Evolutionary conservation across 2,113 vertebrate genomes (phyloP), one percentile per base, ranked within the genome.

Genomic region (Oxyruncus cristatus): DNA sequence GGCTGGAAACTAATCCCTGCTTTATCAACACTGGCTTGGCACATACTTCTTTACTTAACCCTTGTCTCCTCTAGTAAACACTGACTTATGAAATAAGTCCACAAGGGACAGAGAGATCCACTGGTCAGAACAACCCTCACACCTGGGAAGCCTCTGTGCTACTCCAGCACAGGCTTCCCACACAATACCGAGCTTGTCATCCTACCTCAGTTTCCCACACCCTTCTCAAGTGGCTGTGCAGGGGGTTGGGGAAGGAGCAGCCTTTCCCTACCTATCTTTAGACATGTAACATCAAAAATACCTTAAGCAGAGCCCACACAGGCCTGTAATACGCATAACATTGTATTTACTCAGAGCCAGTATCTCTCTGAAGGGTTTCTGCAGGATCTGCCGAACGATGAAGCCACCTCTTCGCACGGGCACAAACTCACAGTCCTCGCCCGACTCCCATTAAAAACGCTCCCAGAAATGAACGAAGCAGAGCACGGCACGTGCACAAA

Each of bases 181-280:
- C 2, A 27, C 30, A 33, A 4, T 28, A 37, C 5, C 2, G 42
- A 55, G 49, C 35, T 49, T 21, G 21, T 44, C 61, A 39, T 11
- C 20, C 49, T 19, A 9, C n/a, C 88, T 76, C 67, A 47, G 35
- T 7, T 75, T n/a, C 53, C 50, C 49, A 52, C 22, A 28, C 12
- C 42, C 21, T 49, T 79, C 62, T 49, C 47, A 20, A 32, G 27
- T 2, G 2, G n/a, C 26, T 44, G 19, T 5, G 46, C 63, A 44
- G 21, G 3, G 7, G 11, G 2, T 0, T 14, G 18, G 41, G 27
- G 16, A 68, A 32, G 22, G 13, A 6, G 7, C 15, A n/a, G 50
- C 42, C 47, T 37, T 21, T 28, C 47, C n/a, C 23, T 32, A 35
- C 22, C 27, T 53, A 47, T 13, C 14, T 32, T 33, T 21, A 27